Conservation (phyloP, 2,113 vertebrate species). For the Rhynchopsitta pachyrhyncha region DNA sequence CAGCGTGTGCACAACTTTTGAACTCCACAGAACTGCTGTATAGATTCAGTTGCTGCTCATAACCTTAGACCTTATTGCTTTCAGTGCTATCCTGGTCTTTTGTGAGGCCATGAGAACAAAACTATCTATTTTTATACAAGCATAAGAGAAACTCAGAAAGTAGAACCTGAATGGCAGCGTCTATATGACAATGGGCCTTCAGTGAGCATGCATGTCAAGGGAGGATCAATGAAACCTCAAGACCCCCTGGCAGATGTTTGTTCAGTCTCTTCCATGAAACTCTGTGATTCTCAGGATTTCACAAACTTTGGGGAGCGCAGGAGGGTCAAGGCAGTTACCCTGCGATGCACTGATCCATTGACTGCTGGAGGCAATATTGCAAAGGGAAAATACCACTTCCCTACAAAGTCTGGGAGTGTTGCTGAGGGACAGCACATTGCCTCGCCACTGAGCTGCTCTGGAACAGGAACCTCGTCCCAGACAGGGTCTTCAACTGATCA, state of each 20-base stretch:
- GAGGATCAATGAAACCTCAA: not conserved
- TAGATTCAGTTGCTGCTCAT: not conserved
- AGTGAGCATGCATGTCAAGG: fast-evolving
- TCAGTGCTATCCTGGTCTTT: not conserved
- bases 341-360: not conserved
- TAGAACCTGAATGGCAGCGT: not conserved
- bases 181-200: not conserved
- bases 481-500: not conserved
- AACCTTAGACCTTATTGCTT: not conserved
- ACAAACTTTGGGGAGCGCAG: not conserved
- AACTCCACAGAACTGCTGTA: not conserved
- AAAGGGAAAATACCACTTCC: not conserved
- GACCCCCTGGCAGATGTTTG: not conserved
- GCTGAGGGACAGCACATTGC: not conserved
- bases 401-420: not conserved
- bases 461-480: not conserved
- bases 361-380: not conserved
- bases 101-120: not conserved
- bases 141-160: not conserved
- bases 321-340: not conserved
- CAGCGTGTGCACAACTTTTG: not conserved
- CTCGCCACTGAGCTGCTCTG: not conserved
- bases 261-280: not conserved
- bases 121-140: not conserved
- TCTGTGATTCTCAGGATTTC: not conserved